These are phyloP conservation scores for Oligia strigilis DNA, from an alignment of 2,888 invertebrate species.

Conservation along the genomic window DNA sequence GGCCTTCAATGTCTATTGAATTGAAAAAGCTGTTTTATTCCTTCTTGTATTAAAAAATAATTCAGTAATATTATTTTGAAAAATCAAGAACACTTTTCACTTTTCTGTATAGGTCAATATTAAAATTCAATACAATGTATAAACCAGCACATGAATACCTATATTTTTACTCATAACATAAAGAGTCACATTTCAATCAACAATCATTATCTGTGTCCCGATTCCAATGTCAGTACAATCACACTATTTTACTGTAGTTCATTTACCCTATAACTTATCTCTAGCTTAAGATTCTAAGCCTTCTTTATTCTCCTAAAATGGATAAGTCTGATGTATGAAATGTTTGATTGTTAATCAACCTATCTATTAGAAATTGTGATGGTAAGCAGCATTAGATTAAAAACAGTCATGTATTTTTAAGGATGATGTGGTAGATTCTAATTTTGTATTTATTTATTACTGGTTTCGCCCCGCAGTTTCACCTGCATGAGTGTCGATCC, in stretches of 20 bases:
- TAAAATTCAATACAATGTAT: not conserved
- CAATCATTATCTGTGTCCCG: constrained; percentile 44
- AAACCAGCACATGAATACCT: not conserved
- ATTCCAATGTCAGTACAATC: constrained; percentile 57
- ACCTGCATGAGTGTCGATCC: no score
- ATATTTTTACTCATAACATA: not conserved
- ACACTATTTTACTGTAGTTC: constrained; percentile 41
- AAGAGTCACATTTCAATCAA: constrained; percentile 43
- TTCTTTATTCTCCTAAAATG: constrained; percentile 21
- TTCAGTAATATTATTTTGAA: not conserved
- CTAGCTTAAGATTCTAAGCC: constrained; percentile 17
- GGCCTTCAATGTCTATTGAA: constrained; percentile 6
- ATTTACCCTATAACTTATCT: constrained; percentile 61
- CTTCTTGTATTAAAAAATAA: not conserved
- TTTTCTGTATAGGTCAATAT: not conserved
- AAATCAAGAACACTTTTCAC: not conserved
- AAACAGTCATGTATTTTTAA: not conserved
- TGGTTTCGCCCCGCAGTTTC: not conserved
- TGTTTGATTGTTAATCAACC: not conserved
- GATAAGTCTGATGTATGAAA: not conserved
- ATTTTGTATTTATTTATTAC: not conserved
- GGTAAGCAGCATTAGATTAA: not conserved
- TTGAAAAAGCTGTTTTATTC: not conserved
- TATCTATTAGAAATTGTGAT: not conserved
- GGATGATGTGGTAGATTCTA: not conserved